phyloP scores from a whole-genome alignment of 2,113 vertebrate species.

The Platichthys flesus region DNA sequence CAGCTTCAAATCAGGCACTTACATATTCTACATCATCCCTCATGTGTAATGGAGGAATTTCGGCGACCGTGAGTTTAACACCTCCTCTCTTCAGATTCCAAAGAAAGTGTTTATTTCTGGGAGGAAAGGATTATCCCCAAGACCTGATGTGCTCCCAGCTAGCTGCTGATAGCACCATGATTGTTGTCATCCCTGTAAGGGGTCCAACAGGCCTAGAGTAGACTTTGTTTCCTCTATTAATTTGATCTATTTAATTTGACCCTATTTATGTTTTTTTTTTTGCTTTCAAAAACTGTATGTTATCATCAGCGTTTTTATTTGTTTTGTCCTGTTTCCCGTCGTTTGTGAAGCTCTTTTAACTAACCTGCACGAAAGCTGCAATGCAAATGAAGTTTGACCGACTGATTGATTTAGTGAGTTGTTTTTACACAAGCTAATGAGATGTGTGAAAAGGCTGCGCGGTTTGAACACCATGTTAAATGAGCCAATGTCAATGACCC shows the following conservation, averaged over 20 bases:
- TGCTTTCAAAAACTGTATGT: not conserved
- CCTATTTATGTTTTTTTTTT: not conserved
- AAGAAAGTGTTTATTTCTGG: constrained; percentile 29
- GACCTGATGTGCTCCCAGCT: constrained; percentile 38
- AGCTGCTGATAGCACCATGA: not conserved
- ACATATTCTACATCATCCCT: constrained; percentile 61
- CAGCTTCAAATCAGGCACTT: constrained; percentile 58
- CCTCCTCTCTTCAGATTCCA: constrained; percentile 10
- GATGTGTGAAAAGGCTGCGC: constrained; percentile 20
- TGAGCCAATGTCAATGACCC: constrained; percentile 52
- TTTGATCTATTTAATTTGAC: not conserved
- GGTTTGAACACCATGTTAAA: constrained; percentile 54
- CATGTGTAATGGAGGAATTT: constrained; percentile 61
- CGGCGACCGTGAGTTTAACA: constrained; percentile 37
- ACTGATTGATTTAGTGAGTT: constrained; percentile 4
- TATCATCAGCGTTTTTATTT: too few species aligned
- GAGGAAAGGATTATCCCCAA: constrained; percentile 36
- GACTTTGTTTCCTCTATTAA: too few species aligned
- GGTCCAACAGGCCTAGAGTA: constrained; percentile 2
- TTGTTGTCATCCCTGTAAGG: constrained; percentile 4
- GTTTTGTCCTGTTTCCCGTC: too few species aligned
- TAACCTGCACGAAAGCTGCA: too few species aligned
- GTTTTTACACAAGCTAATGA: constrained; percentile 50
- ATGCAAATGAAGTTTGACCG: too few species aligned
- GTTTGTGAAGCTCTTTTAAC: too few species aligned